phyloP scores from a whole-genome alignment of 1,140 invertebrate species.

The Triops longicaudatus region DNA sequence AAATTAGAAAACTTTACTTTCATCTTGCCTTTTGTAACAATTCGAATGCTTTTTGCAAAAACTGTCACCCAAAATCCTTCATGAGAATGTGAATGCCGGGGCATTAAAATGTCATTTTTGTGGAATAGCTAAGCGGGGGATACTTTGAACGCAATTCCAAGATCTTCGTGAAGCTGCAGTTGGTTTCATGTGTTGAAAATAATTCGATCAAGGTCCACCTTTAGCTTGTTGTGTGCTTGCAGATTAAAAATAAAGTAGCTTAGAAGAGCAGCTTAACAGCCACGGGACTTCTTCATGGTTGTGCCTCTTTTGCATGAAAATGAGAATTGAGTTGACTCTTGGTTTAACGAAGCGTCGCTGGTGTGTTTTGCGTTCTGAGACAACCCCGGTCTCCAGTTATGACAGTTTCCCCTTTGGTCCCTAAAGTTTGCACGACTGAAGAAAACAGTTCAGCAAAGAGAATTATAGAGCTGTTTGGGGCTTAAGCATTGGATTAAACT shows the following conservation, averaged over 20 bases:
- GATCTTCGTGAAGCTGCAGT: too few relatives aligned
- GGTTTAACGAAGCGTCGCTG: conserved; percentile 1
- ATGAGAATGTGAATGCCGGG: too few relatives aligned
- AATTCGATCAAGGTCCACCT: too few relatives aligned
- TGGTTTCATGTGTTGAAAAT: too few relatives aligned
- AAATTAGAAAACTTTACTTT: too few relatives aligned
- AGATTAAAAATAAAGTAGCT: not conserved
- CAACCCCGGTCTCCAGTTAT: not conserved
- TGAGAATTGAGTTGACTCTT: conserved; percentile 8
- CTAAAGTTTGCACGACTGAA: not conserved
- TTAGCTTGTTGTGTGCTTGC: too few relatives aligned
- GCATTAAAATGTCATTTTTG: too few relatives aligned
- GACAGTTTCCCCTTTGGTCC: not conserved
- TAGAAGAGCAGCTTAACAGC: not conserved
- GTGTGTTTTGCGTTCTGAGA: not conserved
- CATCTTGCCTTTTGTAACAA: too few relatives aligned
- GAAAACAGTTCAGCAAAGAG: not conserved
- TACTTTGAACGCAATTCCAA: too few relatives aligned
- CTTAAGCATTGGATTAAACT: not conserved
- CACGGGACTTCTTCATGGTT: not conserved
- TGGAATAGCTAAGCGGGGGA: too few relatives aligned
- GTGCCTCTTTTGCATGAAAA: not conserved
- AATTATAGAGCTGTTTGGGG: not conserved
- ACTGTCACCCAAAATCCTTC: too few relatives aligned
- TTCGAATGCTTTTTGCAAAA: too few relatives aligned